phyloP scores from a whole-genome alignment of 2,113 vertebrate genomes.

The Puma concolor region DNA sequence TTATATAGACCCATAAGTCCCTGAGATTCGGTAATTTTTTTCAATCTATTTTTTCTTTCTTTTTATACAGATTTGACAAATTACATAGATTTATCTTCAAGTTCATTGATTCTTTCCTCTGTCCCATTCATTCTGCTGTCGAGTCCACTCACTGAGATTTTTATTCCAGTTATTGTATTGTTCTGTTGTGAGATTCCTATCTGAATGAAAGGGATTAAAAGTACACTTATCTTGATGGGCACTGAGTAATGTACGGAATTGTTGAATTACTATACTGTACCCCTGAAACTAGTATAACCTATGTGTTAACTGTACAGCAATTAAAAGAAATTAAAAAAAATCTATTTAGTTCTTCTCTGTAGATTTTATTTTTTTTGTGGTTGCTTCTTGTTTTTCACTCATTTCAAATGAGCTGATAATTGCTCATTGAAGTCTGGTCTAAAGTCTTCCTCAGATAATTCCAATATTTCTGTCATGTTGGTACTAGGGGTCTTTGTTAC shows the following conservation, averaged over 20 bases:
- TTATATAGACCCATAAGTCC: neutral
- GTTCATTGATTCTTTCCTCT: neutral
- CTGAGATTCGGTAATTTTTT: neutral
- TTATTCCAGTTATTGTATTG: neutral
- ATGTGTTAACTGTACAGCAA: neutral
- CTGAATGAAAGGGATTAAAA: neutral
- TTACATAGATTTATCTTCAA: neutral
- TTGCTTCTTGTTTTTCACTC: neutral
- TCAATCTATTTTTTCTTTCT: neutral
- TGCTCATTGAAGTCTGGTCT: neutral
- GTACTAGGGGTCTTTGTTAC: neutral
- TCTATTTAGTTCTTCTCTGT: neutral
- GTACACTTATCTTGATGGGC: neutral
- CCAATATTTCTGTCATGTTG: neutral
- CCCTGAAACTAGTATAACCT: neutral
- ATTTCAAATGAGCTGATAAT: neutral
- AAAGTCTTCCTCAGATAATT: neutral
- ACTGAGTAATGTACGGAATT: neutral
- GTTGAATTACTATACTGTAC: neutral
- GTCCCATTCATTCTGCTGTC: neutral
- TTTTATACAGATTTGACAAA: neutral
- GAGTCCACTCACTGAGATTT: neutral
- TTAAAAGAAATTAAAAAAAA: neutral
- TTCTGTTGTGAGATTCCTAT: neutral
- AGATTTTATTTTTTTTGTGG: neutral